Base-by-base conservation (phyloP, 1,140 invertebrate species). In the Anthonomus grandis region DNA sequence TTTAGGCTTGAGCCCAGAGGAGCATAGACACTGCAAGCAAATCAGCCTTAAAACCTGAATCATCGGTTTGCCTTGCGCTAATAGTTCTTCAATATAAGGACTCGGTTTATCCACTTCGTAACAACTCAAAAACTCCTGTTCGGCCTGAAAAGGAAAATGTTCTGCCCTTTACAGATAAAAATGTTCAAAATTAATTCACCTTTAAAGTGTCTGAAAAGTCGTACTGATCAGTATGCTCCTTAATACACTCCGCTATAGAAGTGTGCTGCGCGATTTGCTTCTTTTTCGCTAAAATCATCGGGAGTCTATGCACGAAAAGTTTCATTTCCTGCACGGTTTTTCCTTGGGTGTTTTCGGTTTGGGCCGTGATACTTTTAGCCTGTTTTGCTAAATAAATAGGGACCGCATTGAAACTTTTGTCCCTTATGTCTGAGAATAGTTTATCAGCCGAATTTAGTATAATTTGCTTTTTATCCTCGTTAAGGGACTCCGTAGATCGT, bases 301-400 rank as follows among this genome's bases (percentile, higher is more conserved):
- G 94, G 53, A 97, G 76, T 59, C 87, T 86, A 9, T 90, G 86
- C 3, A 97, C 95, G 78, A 97, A 94, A 64, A 90, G 84, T 75
- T 95, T 96, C 70, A 98, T 92, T 76, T 97, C 92, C 69, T 90
- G 86, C 18, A 98, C 86, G 10, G 91, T 89, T 72, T 93, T 93
- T 31, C 92, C 87, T 70, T 91, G 88, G 37, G 86, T 80, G 70
- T 94, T 91, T 71, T 94, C 90, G 73, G 93, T 83, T 71, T 95
- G 88, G 0, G 84, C 82, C 52, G 91, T 87, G 31, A 97, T 91
- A 6, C 86, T 75, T 72, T 89, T 92, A 0, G 93, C 93, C 75
- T 94, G 95, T 65, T 85, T 86, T 41, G 89, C 92, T 1, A 98
- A 75, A 25, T 88, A 82, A 42, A 86, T 81, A 13, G 92, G 92